phyloP scores from a whole-genome alignment of 2,797 vertebrate species.

The Miichthys miiuy region DNA sequence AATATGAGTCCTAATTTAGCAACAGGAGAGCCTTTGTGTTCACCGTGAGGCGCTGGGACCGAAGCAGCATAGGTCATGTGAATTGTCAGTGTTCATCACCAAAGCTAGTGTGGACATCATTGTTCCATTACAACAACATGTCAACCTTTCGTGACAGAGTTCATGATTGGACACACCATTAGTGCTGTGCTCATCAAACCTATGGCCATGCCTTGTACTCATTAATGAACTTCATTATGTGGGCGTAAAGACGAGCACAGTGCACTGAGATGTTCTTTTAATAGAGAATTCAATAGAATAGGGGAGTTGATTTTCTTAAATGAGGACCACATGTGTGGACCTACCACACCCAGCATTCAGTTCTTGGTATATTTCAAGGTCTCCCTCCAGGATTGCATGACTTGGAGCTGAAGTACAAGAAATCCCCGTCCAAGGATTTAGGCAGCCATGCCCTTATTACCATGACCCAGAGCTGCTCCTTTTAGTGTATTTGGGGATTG shows the following conservation, averaged over 20 bases:
- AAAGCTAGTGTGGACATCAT: slow-evolving; percentile 43
- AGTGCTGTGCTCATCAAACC: slow-evolving; percentile 33
- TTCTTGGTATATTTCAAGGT: slow-evolving; percentile 47
- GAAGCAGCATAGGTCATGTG: slow-evolving; percentile 71
- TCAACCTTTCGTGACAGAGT: slow-evolving; percentile 65
- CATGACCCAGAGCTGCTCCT: slow-evolving; percentile 43
- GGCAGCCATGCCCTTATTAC: slow-evolving; percentile 52
- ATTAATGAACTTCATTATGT: slow-evolving; percentile 49
- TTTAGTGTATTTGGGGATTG: slow-evolving; percentile 55
- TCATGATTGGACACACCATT: slow-evolving; percentile 50
- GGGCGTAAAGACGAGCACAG: slow-evolving; percentile 28
- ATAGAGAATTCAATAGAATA: slow-evolving; percentile 29
- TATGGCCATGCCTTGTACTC: slow-evolving; percentile 17
- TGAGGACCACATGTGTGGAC: slow-evolving; percentile 63
- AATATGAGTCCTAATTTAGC: slow-evolving; percentile 49
- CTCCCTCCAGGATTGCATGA: slow-evolving; percentile 52
- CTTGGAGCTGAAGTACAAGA: slow-evolving; percentile 48
- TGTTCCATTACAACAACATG: slow-evolving; percentile 65
- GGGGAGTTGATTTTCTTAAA: slow-evolving; percentile 45
- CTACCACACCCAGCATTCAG: slow-evolving; percentile 62
- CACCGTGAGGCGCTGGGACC: slow-evolving; percentile 31
- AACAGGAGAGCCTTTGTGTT: slow-evolving; percentile 73
- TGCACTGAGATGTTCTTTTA: slow-evolving; percentile 27
- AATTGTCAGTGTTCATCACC: slow-evolving; percentile 76
- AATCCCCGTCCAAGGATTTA: slow-evolving; percentile 67